Evolutionary conservation across 2,888 invertebrate genomes (phyloP).

Genomic region (Pomacea canaliculata): DNA sequence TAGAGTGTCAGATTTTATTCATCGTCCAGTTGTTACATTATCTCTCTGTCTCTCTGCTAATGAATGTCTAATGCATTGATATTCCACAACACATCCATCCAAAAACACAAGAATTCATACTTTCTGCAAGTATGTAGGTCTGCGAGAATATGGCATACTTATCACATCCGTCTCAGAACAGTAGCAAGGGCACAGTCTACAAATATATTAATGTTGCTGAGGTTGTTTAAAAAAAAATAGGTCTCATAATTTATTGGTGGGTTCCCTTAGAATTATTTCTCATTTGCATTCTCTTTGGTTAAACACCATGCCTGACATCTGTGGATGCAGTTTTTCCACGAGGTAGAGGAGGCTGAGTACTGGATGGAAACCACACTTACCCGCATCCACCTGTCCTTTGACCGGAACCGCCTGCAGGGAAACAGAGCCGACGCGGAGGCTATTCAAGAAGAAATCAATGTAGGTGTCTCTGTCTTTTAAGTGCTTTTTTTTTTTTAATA

Average conservation of each 20-base stretch:
- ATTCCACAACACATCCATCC: no score
- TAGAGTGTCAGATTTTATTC: background rate
- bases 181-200: no score
- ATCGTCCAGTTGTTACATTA: background rate
- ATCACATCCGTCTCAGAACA: no score
- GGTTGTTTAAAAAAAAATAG: no score
- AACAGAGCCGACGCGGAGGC: constrained; percentile 50
- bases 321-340: constrained; percentile 62
- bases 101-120: no score
- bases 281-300: no score
- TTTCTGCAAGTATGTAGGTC: no score
- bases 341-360: constrained; percentile 62
- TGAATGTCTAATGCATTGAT: background rate
- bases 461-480: constrained; percentile 24
- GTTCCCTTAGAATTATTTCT: no score
- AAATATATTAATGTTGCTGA: no score
- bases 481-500: no score
- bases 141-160: no score
- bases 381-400: constrained; percentile 56
- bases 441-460: constrained; percentile 62
- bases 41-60: constrained; percentile 5
- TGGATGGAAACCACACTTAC: constrained; percentile 66
- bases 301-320: background rate
- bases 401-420: constrained; percentile 47
- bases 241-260: no score